Conservation (phyloP, 2,888 invertebrate genomes). For the Brenthis daphne region DNA sequence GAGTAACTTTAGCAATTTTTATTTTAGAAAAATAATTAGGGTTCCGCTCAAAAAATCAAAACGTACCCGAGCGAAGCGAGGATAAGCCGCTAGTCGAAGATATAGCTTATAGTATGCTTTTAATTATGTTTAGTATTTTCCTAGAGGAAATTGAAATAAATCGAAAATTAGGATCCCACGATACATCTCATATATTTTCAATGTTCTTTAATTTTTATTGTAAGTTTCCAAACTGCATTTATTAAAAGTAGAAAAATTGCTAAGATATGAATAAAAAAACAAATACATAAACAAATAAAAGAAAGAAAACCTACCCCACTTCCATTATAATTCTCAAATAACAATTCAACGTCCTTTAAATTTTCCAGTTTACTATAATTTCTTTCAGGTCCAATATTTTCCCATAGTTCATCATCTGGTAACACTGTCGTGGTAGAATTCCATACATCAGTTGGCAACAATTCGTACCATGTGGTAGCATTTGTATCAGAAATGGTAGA, state of each 20-base stretch:
- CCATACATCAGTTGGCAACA: slow-evolving; percentile 59
- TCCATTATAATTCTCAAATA: slow-evolving; percentile 62
- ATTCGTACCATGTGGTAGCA: slow-evolving; percentile 70
- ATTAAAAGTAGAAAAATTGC: not conserved
- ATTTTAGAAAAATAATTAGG: no score
- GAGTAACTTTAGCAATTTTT: no score
- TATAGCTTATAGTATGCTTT: no score
- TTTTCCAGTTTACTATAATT: slow-evolving; percentile 57
- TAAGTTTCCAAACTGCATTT: no score
- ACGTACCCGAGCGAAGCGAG: no score
- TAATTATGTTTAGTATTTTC: no score
- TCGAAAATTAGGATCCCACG: no score
- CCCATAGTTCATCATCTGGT: slow-evolving; percentile 72
- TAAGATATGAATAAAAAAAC: not conserved
- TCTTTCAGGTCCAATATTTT: slow-evolving; percentile 58
- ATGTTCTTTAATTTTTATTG: no score
- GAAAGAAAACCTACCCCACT: slow-evolving; percentile 53
- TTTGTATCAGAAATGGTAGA: slow-evolving; percentile 52
- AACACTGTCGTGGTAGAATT: slow-evolving; percentile 51
- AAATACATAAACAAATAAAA: not conserved
- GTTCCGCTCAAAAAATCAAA: no score
- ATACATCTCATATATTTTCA: no score
- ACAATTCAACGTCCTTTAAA: slow-evolving; percentile 74
- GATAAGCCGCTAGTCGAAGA: no score
- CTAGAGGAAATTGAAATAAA: no score